These are phyloP conservation scores for Drosophila kuntzei DNA, from an alignment of 2,888 invertebrate species.

Conservation along the genomic window DNA sequence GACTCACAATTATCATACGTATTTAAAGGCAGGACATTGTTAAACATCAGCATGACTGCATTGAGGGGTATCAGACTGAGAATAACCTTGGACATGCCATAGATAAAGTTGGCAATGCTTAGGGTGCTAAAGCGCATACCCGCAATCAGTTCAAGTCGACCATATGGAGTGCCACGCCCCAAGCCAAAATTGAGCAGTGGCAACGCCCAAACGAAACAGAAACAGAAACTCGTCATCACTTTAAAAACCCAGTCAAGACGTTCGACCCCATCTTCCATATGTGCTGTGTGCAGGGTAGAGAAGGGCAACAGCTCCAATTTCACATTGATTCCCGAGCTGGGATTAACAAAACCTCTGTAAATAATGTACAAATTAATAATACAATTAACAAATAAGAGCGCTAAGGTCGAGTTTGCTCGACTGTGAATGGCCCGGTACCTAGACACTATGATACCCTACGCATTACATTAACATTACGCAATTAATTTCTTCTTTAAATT, in stretches of 20 bases:
- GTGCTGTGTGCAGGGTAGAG: slow-evolving; percentile 25
- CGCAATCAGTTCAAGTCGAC: slow-evolving; percentile 34
- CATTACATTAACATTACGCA: too few relatives aligned
- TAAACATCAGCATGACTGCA: slow-evolving; percentile 20
- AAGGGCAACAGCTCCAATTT: slow-evolving; percentile 23
- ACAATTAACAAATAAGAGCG: neutral
- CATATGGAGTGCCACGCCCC: slow-evolving; percentile 4
- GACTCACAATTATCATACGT: slow-evolving; percentile 28
- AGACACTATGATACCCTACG: too few relatives aligned
- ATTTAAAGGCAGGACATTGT: slow-evolving; percentile 3
- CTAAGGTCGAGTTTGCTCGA: neutral
- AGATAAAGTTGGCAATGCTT: slow-evolving; percentile 34
- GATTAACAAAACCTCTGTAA: slow-evolving; percentile 36
- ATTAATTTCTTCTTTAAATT: neutral
- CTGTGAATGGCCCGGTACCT: neutral
- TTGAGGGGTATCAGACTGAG: slow-evolving; percentile 36
- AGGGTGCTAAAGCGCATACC: slow-evolving; percentile 38
- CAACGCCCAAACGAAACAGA: slow-evolving; percentile 39
- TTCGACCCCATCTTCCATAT: neutral
- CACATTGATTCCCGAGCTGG: slow-evolving; percentile 23
- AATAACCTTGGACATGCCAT: slow-evolving; percentile 12
- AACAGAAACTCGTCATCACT: slow-evolving; percentile 12
- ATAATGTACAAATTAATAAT: slow-evolving; percentile 1
- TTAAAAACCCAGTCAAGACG: slow-evolving; percentile 19
- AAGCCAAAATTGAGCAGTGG: slow-evolving; percentile 27